Percentiles rank a stretch among this genome's conserved stretches.
phyloP scores from a whole-genome alignment of 2,888 invertebrate genomes.

The Hypolimnas misippus region DNA sequence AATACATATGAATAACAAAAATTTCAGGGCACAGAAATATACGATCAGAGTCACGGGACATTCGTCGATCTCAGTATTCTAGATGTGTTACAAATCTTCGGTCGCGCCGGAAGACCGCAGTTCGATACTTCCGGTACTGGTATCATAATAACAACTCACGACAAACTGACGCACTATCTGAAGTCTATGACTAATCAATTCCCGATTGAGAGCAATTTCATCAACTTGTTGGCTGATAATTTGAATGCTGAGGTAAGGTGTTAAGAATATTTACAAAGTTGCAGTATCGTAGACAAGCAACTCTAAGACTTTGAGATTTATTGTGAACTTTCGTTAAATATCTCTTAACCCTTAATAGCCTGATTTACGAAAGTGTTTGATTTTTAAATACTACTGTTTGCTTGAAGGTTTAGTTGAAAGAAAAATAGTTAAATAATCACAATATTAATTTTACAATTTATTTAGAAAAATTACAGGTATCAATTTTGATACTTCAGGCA shows the following conservation, averaged over 20 bases:
- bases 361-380: too few relatives aligned
- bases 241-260: conserved; percentile 95
- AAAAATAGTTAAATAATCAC: too few relatives aligned
- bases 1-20: too few relatives aligned
- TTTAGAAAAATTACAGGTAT: too few relatives aligned
- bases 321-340: too few relatives aligned
- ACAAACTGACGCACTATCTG: conserved; percentile 96
- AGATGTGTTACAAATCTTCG: conserved; percentile 99
- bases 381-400: too few relatives aligned
- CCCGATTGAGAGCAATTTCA: conserved; percentile 99
- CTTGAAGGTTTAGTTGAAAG: too few relatives aligned
- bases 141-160: conserved; percentile 96
- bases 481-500: too few relatives aligned
- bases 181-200: conserved; percentile 97
- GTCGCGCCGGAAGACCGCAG: conserved; percentile 98
- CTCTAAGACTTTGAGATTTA: too few relatives aligned
- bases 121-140: conserved; percentile 97
- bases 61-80: conserved; percentile 98
- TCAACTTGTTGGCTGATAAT: conserved; percentile 96
- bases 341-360: too few relatives aligned
- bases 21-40: conserved; percentile 96
- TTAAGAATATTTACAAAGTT: background rate
- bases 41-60: conserved; percentile 96
- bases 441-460: too few relatives aligned
- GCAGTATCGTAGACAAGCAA: too few relatives aligned